phyloP scores from a whole-genome alignment of 2,113 vertebrate genomes.

The Sigmodon hispidus region DNA sequence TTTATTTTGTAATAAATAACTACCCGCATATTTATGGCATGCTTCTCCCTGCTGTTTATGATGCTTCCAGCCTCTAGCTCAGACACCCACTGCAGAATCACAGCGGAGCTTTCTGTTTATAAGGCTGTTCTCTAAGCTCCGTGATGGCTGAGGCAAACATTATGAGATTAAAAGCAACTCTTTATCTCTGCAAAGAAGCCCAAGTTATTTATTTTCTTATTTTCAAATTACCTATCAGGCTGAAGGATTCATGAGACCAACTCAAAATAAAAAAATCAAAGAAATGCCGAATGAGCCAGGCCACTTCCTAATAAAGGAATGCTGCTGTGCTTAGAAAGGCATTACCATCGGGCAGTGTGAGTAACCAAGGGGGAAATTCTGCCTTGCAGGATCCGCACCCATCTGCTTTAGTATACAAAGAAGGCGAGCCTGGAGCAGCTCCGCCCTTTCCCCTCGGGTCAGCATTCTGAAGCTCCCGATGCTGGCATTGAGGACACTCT shows the following conservation, averaged over 20 bases:
- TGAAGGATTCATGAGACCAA: constrained; percentile 67
- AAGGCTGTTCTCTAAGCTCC: constrained; percentile 59
- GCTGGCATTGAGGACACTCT: constrained; percentile 62
- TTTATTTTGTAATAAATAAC: constrained; percentile 84
- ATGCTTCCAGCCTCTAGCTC: constrained; percentile 35
- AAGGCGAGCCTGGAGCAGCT: neutral
- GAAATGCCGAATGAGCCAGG: constrained; percentile 51
- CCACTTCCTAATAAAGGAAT: constrained; percentile 63
- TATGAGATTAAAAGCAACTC: constrained; percentile 71
- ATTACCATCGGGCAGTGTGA: constrained; percentile 30
- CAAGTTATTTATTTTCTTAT: constrained; percentile 79
- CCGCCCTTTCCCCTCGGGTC: constrained; percentile 57
- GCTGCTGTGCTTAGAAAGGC: constrained; percentile 10
- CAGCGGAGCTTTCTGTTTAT: constrained; percentile 70
- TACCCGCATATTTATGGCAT: constrained; percentile 70
- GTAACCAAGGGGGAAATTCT: constrained; percentile 43
- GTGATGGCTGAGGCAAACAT: constrained; percentile 59
- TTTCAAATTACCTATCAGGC: constrained; percentile 77
- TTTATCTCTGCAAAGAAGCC: constrained; percentile 68
- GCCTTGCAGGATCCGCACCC: neutral
- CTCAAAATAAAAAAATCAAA: constrained; percentile 55
- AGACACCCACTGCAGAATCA: constrained; percentile 18
- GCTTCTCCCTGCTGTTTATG: constrained; percentile 33
- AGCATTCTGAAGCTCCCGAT: constrained; percentile 46
- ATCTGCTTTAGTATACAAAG: constrained; percentile 67